A percentile compares a stretch with the other conserved stretches of the same genome.
Evolutionary conservation across 2,113 vertebrate species (phyloP).

Genomic region (Felis catus): DNA sequence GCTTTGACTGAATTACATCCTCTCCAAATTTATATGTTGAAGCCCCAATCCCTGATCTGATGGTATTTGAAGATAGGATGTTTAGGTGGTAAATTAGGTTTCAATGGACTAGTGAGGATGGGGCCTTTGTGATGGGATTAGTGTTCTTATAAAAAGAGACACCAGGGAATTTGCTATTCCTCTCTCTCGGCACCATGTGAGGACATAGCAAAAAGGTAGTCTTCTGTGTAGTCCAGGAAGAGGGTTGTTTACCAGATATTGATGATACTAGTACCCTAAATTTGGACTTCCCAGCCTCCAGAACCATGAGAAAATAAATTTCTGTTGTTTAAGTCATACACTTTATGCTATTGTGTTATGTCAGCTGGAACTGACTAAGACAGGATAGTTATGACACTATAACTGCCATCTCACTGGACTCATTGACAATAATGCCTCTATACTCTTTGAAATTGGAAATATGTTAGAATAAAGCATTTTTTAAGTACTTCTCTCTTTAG

Average conservation of each 20-base stretch:
- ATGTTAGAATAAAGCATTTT: not conserved
- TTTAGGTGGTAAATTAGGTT: not conserved
- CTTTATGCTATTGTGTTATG: not conserved
- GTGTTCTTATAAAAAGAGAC: not conserved
- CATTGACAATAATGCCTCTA: too few species aligned
- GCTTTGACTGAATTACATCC: not conserved
- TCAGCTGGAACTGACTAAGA: not conserved
- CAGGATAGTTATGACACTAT: not conserved
- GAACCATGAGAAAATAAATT: not conserved
- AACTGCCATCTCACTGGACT: not conserved
- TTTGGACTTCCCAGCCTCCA: not conserved
- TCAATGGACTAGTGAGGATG: not conserved
- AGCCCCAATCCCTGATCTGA: not conserved
- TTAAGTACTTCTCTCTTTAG: not conserved
- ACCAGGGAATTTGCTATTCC: not conserved
- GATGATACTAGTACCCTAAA: not conserved
- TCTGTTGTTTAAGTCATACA: not conserved
- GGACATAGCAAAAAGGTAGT: not conserved
- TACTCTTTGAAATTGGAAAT: not conserved
- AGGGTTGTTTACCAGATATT: not conserved
- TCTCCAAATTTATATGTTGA: not conserved
- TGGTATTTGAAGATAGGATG: not conserved
- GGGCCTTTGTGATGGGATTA: not conserved
- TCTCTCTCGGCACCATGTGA: not conserved
- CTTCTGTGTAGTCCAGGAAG: not conserved